Evolutionary conservation across 2,797 vertebrate genomes (phyloP), one percentile per base, ranked within the genome.

Genomic region (Megaceryle alcyon): DNA sequence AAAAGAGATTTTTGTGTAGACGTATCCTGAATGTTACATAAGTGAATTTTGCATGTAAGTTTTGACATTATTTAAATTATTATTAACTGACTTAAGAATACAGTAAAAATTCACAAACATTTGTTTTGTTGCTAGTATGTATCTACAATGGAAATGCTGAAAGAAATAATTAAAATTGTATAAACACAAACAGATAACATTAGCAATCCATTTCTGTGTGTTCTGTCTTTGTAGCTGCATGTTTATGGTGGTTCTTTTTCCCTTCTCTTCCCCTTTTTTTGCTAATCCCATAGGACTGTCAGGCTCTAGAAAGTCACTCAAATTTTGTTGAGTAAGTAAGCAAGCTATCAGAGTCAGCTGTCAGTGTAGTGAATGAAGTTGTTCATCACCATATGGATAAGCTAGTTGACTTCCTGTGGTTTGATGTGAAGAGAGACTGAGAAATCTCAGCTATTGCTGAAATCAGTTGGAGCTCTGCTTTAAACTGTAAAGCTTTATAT

Each of bases 381-480:
- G 0, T 80, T 85, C 53, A 80, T 93, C 64, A n/a, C 81, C 66
- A 13, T 51, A n/a, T 53, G 39, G 56, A 85, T 89, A 51, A 64
- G 71, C 57, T 77, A 26, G 69, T 51, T 87, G 60, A 71, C 79
- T 94, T 94, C 79, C 78, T 77, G 51, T 85, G 64, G 79, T 87
- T 95, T 85, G 81, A 77, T 91, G 31, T 14, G 51, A 73, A 39
- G 86, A 87, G 91, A 85, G 82, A 64, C 7, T 31, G 78, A 93
- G 63, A 84, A 56, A 41, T 93, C 68, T 82, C 49, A 84, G 63
- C 81, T 78, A 53, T 82, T 54, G 17, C 29, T 25, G 46, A 69
- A 60, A 46, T 82, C 18, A 72, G 16, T 17, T 90, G n/a, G 73
- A 72, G 31, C 37, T 56, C 19, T 78, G 20, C 39, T 90, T 75